Evolutionary conservation across 2,797 vertebrate genomes (phyloP).

Genomic region (Serranus cabrilla): DNA sequence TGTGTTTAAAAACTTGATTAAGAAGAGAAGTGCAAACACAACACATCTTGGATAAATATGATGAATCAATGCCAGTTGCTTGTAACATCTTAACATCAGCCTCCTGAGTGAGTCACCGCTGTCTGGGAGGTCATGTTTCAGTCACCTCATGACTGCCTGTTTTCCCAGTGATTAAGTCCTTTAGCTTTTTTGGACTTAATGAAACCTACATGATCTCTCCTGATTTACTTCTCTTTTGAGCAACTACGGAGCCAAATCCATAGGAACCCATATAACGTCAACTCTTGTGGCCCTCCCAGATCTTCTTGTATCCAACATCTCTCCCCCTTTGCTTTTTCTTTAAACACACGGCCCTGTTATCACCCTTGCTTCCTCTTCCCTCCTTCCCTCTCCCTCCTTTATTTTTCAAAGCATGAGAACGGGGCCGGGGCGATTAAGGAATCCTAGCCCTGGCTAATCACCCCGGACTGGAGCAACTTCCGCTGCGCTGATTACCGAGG

Average conservation of each 20-base stretch:
- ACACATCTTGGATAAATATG: conserved; percentile 47
- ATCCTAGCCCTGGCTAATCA: conserved; percentile 88
- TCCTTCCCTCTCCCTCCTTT: conserved; percentile 66
- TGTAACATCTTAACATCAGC: conserved; percentile 14
- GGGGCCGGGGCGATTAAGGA: conserved; percentile 85
- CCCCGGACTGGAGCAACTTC: conserved; percentile 89
- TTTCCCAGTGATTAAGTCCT: conserved; percentile 43
- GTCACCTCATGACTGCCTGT: conserved; percentile 43
- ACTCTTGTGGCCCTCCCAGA: conserved; percentile 28
- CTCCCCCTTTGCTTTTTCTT: conserved; percentile 55
- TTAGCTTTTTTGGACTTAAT: conserved; percentile 31
- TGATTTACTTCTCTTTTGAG: conserved; percentile 27
- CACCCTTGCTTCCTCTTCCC: conserved; percentile 84
- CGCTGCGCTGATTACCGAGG: conserved; percentile 91
- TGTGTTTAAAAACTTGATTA: conserved; percentile 35
- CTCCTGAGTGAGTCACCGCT: conserved; percentile 52
- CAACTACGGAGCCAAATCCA: neutral
- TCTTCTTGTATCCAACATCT: conserved; percentile 55
- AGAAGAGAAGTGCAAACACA: conserved; percentile 43
- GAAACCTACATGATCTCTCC: conserved; percentile 38
- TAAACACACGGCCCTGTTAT: conserved; percentile 80
- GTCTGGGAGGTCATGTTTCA: conserved; percentile 63
- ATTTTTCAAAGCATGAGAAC: conserved; percentile 86
- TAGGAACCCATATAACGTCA: conserved; percentile 13
- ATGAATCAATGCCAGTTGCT: conserved; percentile 15